Conservation (phyloP, 2,113 vertebrate species). For the Gobius niger region DNA sequence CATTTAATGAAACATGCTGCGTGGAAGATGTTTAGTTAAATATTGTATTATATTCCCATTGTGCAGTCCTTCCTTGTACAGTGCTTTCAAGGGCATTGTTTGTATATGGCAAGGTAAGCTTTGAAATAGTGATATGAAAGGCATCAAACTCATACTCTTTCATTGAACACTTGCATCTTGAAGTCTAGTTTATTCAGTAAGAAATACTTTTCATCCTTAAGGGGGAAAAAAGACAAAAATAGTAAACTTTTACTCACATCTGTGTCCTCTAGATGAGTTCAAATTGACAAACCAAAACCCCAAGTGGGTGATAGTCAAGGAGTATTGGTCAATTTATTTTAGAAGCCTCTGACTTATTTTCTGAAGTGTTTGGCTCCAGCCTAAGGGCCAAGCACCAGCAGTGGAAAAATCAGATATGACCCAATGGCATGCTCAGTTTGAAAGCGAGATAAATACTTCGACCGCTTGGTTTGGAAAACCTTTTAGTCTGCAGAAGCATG, state of each 20-base stretch:
- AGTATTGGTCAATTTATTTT: neutral
- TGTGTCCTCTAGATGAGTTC: constrained; percentile 8
- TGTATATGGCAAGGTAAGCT: too few species aligned
- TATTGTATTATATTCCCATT: too few species aligned
- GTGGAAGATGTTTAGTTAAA: too few species aligned
- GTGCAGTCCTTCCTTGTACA: too few species aligned
- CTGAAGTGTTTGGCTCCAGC: neutral
- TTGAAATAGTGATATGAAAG: too few species aligned
- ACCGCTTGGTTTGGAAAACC: neutral
- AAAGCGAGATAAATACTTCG: neutral
- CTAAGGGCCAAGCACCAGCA: constrained; percentile 1
- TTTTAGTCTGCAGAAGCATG: neutral
- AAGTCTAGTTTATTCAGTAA: too few species aligned
- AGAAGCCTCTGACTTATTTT: neutral
- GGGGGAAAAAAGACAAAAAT: too few species aligned
- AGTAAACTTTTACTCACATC: neutral
- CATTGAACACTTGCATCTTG: too few species aligned
- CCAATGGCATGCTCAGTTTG: constrained; percentile 2
- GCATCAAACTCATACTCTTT: too few species aligned
- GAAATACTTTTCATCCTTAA: too few species aligned
- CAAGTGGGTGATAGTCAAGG: neutral
- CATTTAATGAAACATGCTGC: too few species aligned
- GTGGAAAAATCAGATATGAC: constrained; percentile 1
- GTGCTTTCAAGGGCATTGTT: too few species aligned
- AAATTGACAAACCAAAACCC: constrained; percentile 21